These are phyloP conservation scores for Urechis unicinctus DNA, from an alignment of 2,888 invertebrate genomes.

Conservation along the genomic window DNA sequence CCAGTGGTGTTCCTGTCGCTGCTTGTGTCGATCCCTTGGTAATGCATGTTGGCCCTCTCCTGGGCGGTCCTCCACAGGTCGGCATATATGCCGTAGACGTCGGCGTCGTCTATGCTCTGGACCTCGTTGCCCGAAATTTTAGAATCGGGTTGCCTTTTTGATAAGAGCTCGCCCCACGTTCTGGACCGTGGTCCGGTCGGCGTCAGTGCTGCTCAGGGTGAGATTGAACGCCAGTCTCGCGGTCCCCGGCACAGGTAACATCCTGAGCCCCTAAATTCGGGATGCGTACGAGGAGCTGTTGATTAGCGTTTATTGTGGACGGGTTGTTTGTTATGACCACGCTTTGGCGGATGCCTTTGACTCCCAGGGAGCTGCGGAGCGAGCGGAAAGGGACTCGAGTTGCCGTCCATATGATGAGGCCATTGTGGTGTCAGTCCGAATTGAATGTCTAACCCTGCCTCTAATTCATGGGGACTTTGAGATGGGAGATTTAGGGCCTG, in stretches of 20 bases:
- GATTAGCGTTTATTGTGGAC: slow-evolving; percentile 19
- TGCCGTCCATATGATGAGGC: neutral
- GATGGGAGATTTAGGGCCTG: no score
- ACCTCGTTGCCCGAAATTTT: slow-evolving; percentile 2
- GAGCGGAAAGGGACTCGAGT: slow-evolving; percentile 9
- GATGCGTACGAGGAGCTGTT: slow-evolving; percentile 15
- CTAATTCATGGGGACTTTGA: no score
- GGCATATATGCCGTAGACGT: neutral
- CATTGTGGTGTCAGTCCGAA: no score
- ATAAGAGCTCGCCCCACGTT: neutral
- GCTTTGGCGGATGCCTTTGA: slow-evolving; percentile 17
- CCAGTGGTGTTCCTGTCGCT: slow-evolving; percentile 13
- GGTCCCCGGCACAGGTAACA: slow-evolving; percentile 18
- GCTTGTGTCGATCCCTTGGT: slow-evolving; percentile 1
- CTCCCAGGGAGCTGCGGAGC: slow-evolving; percentile 13
- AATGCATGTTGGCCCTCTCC: neutral
- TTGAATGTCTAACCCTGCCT: no score
- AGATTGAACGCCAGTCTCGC: slow-evolving; percentile 18
- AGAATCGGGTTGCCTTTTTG: neutral
- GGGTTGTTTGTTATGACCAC: slow-evolving; percentile 20
- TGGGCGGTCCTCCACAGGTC: slow-evolving; percentile 2
- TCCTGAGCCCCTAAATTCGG: slow-evolving; percentile 19
- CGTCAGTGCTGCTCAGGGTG: slow-evolving; percentile 7
- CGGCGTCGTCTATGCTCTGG: neutral
- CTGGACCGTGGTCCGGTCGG: slow-evolving; percentile 2